Percentiles rank a stretch among this genome's conserved stretches.
Evolutionary conservation across 2,797 vertebrate genomes (phyloP).

Genomic region (Hoplostethus mediterraneus): DNA sequence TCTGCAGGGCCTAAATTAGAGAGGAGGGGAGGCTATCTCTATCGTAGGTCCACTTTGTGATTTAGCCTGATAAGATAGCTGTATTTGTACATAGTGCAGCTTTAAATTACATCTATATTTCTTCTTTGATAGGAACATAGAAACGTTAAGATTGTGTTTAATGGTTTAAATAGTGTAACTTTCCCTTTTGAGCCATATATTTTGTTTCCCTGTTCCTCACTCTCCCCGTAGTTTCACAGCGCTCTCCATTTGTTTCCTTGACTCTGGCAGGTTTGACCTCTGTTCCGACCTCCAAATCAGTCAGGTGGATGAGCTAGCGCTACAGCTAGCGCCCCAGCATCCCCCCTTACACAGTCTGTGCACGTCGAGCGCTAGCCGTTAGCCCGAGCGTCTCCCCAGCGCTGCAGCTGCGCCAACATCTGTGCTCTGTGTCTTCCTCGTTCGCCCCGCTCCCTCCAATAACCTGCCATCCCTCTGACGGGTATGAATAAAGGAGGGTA

Average conservation of each 20-base stretch:
- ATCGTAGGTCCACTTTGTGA: too few relatives aligned
- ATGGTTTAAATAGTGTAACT: not conserved
- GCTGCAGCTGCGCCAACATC: conserved; percentile 92
- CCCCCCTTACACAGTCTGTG: conserved; percentile 64
- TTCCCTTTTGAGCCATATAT: not conserved
- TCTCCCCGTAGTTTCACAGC: not conserved
- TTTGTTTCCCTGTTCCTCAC: conserved; percentile 4
- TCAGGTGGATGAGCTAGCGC: conserved; percentile 63
- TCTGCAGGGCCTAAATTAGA: too few relatives aligned
- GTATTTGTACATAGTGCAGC: too few relatives aligned
- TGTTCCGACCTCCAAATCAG: conserved; percentile 51
- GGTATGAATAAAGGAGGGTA: conserved; percentile 87
- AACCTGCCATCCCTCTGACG: conserved; percentile 89
- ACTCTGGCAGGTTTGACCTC: conserved; percentile 48
- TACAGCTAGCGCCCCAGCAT: conserved; percentile 41
- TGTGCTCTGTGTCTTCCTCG: conserved; percentile 87
- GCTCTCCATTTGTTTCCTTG: not conserved
- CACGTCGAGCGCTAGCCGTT: conserved; percentile 70
- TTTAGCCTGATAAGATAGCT: too few relatives aligned
- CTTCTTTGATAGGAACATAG: too few relatives aligned
- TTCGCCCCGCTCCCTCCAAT: conserved; percentile 91
- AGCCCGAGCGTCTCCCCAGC: conserved; percentile 58
- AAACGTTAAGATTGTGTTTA: too few relatives aligned
- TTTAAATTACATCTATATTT: too few relatives aligned
- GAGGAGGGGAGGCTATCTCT: too few relatives aligned